Evolutionary conservation across 2,888 invertebrate species (phyloP).

Genomic region (Drosophila falleni): DNA sequence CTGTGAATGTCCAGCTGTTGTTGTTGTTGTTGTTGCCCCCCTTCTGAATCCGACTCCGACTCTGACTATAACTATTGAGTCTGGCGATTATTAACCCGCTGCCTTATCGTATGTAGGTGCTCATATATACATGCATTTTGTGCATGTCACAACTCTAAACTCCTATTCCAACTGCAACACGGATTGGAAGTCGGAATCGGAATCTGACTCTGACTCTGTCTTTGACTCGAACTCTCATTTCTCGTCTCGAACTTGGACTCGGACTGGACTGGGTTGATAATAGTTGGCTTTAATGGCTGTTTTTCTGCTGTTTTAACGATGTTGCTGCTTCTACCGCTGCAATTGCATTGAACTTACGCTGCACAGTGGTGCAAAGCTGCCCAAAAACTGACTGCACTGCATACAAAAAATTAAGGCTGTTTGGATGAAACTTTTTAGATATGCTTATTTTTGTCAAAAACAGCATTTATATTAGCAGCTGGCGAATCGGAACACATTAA

Average conservation of each 20-base stretch:
- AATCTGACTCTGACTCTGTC: slow-evolving; percentile 17
- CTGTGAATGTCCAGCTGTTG: slow-evolving; percentile 48
- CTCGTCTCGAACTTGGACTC: slow-evolving; percentile 20
- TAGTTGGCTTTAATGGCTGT: slow-evolving; percentile 73
- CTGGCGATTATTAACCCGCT: slow-evolving; percentile 68
- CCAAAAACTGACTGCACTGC: no score
- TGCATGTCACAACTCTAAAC: slow-evolving; percentile 75
- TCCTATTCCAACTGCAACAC: slow-evolving; percentile 14
- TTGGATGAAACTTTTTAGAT: no score
- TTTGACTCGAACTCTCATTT: neutral
- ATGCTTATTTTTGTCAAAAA: no score
- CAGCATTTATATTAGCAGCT: no score
- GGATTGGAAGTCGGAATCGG: neutral
- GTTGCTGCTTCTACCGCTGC: slow-evolving; percentile 70
- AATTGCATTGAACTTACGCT: slow-evolving; percentile 68
- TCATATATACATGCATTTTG: slow-evolving; percentile 81
- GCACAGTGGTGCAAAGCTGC: slow-evolving; percentile 45
- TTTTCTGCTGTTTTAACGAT: slow-evolving; percentile 76
- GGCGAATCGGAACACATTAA: no score
- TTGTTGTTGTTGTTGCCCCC: neutral
- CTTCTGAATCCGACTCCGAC: slow-evolving; percentile 4
- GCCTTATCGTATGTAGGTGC: slow-evolving; percentile 74
- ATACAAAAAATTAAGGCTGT: no score
- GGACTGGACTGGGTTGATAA: slow-evolving; percentile 21
- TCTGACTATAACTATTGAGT: slow-evolving; percentile 22